Percentiles rank a stretch among this genome's conserved stretches.
These are phyloP conservation scores for Callipepla californica DNA, from an alignment of 2,113 vertebrate genomes.

Conservation along the genomic window DNA sequence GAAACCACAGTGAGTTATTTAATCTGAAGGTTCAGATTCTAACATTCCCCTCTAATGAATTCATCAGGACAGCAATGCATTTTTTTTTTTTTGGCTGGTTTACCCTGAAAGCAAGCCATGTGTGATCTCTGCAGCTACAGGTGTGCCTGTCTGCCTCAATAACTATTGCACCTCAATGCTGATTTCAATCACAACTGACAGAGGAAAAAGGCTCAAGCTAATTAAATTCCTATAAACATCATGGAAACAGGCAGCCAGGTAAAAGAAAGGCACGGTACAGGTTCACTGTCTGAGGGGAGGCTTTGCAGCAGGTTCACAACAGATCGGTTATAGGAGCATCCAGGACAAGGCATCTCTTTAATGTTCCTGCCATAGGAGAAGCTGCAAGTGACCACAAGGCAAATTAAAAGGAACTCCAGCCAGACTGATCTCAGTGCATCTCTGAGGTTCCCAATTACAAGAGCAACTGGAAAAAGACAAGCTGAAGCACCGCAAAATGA, in stretches of 20 bases:
- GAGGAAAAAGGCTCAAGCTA: not conserved
- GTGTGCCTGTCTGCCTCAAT: not conserved
- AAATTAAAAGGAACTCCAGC: conserved; percentile 16
- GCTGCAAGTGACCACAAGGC: not conserved
- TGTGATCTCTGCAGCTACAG: not conserved
- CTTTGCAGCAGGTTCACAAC: not conserved
- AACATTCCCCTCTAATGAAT: not conserved
- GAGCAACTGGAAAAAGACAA: not conserved
- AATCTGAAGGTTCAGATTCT: not conserved
- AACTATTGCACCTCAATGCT: not conserved
- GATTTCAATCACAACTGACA: conserved; percentile 28
- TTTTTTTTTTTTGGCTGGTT: not conserved
- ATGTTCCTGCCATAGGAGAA: not conserved
- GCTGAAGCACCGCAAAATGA: conserved; percentile 43
- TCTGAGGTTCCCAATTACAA: not conserved
- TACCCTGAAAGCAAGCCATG: not conserved
- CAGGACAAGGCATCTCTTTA: not conserved
- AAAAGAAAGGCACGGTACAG: not conserved
- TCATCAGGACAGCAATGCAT: not conserved
- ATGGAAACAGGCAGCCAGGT: not conserved
- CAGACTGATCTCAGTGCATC: not conserved
- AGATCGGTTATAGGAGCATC: fast-evolving
- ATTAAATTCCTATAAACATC: conserved; percentile 31
- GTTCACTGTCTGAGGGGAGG: not conserved
- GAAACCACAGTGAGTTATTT: not conserved